A percentile compares a stretch with the other conserved stretches of the same genome.
These are phyloP conservation scores for Alces alces DNA, from an alignment of 2,113 vertebrate species.

Conservation along the genomic window DNA sequence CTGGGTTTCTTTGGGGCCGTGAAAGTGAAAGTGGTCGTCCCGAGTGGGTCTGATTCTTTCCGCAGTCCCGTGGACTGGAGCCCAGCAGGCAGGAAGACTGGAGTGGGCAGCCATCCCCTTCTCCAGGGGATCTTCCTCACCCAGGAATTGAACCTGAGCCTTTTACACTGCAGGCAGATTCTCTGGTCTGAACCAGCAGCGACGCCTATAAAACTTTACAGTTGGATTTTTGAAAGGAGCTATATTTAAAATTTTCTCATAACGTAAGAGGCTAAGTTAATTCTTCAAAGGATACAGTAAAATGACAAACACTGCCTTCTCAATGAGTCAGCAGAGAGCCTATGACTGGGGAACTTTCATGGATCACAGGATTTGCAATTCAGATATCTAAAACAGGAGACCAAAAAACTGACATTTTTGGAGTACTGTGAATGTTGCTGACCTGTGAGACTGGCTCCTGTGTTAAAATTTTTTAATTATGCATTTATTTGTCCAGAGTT, in stretches of 20 bases:
- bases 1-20: not conserved
- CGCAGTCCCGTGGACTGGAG: not conserved
- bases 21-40: not conserved
- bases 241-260: not conserved
- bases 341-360: not conserved
- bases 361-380: not conserved
- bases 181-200: not conserved
- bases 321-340: not conserved
- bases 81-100: not conserved
- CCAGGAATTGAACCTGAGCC: not conserved
- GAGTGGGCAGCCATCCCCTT: not conserved
- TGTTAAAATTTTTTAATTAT: not conserved
- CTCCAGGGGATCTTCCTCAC: not conserved
- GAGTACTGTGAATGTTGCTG: not conserved
- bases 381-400: not conserved
- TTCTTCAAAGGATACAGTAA: not conserved
- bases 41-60: not conserved
- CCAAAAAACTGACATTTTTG: not conserved
- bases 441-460: not conserved
- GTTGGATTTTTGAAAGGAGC: conserved; percentile 19
- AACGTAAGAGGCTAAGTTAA: not conserved
- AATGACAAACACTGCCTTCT: not conserved
- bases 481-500: not conserved
- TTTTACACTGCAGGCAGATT: not conserved
- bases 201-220: not conserved